These are phyloP conservation scores for Pangasius krempfi DNA, from an alignment of 2,797 vertebrate genomes.

Conservation along the genomic window DNA sequence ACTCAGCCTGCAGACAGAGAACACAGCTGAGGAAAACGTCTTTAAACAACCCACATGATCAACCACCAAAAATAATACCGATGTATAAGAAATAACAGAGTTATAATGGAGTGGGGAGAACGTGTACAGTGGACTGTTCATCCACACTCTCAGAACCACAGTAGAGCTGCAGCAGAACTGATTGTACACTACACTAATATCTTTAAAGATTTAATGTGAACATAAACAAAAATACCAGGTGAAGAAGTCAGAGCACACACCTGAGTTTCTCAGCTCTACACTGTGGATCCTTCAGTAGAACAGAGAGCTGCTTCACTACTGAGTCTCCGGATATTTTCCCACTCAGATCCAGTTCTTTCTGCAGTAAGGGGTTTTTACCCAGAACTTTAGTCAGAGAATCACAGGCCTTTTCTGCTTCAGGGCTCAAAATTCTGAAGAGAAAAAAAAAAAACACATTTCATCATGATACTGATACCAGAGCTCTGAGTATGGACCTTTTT, in stretches of 20 bases:
- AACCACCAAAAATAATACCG: neutral
- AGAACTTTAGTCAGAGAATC: neutral
- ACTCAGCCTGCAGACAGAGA: slow-evolving; percentile 4
- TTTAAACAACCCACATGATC: neutral
- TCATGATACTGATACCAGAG: neutral
- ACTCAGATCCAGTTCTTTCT: neutral
- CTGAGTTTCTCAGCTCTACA: slow-evolving; percentile 2
- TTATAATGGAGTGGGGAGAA: neutral
- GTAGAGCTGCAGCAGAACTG: no score
- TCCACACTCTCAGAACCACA: no score
- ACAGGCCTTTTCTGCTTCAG: neutral
- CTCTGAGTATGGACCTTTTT: neutral
- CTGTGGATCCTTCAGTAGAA: neutral
- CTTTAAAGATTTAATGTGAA: slow-evolving; percentile 6
- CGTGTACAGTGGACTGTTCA: neutral
- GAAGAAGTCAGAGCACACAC: neutral
- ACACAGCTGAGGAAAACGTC: neutral
- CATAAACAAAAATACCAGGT: neutral
- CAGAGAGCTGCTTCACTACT: neutral
- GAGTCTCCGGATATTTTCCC: slow-evolving; percentile 1
- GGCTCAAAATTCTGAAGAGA: neutral
- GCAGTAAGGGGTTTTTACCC: neutral
- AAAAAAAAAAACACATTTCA: neutral
- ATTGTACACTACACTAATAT: neutral
- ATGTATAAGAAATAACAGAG: neutral